Base-by-base conservation (phyloP, 2,888 invertebrate species). In the Orthonychiurus folsomi region DNA sequence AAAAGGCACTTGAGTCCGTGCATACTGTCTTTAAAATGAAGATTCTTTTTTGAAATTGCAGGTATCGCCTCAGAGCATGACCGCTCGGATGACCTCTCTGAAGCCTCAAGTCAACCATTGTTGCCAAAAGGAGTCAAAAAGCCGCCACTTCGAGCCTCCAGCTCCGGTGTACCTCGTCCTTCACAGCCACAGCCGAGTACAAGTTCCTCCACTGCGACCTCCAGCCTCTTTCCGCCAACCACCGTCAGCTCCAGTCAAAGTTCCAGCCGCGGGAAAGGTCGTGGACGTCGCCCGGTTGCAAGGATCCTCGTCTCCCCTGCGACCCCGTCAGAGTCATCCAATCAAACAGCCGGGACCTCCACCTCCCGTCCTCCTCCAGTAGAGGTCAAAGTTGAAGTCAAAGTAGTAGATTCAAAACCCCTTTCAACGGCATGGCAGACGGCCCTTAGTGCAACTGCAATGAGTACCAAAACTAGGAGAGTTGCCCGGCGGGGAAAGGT, bases 391-490 rank as follows among this genome's bases (percentile, higher is more conserved):
- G 9, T 37, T 37, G 15, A 37, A 9, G 9, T 37, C 37, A 37
- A n/a, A 18, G 57, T 25, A 20, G 66, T 63, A 26, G 66, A 72
- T 52, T 75, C 74, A 62, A 76, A 76, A 68, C 77, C 77, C 26
- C 72, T 77, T 63, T 75, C 76, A 63, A 76, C 78, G 67, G 81
- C 80, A 69, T 81, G 81, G 81, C 78, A 78, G 73, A 77, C 79
- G 60, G 81, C 81, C 28, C 76, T 81, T 66, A 78, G 76, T 58
- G 47, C 59, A 12, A 79, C 78, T 58, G 77, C 79, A 50, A 80
- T 79, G 78, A 77, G 74, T 69, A 63, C 73, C 68, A 68, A 68
- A 80, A 67, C 80, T 83, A 73, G 82, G 83, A 67, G 86, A 85
- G 81, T 82, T 82, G 79, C 85, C 53, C 37, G 61, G 61, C 23